Conservation (phyloP, 2,113 vertebrate species). For the Apodemus sylvaticus region DNA sequence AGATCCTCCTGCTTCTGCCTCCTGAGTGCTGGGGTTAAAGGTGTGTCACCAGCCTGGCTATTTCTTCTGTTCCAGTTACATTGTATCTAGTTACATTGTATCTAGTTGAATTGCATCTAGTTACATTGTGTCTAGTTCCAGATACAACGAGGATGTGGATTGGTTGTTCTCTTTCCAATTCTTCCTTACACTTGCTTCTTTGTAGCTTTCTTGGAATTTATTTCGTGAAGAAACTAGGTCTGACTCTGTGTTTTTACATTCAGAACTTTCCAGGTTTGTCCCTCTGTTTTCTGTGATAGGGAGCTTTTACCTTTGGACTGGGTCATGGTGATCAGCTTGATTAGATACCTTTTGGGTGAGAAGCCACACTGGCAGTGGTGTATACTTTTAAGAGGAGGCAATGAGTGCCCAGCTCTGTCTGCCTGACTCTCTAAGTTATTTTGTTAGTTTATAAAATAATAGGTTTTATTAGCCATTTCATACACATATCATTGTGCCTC, state of each 20-base stretch:
- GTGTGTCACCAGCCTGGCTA: not conserved
- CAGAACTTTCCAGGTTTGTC: not conserved
- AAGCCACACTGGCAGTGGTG: not conserved
- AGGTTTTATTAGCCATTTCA: not conserved
- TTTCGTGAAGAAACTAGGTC: constrained; percentile 4
- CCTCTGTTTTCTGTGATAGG: not conserved
- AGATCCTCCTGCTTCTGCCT: not conserved
- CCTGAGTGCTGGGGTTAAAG: not conserved
- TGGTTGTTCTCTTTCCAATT: not conserved
- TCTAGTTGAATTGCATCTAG: not conserved
- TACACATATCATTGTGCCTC: not conserved
- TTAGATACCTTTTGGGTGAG: not conserved
- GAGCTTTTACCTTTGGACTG: not conserved
- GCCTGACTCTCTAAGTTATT: not conserved
- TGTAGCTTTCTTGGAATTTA: not conserved
- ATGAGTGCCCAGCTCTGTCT: not conserved
- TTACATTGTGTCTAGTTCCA: not conserved
- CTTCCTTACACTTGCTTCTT: not conserved
- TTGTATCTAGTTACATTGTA: too few species aligned
- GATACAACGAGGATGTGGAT: not conserved
- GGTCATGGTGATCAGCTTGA: not conserved
- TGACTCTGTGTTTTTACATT: not conserved
- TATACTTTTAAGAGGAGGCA: not conserved
- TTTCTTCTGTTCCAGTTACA: constrained; percentile 9
- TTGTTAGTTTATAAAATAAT: not conserved